phyloP scores from a whole-genome alignment of 2,797 vertebrate species.

The Xenopus petersii region DNA sequence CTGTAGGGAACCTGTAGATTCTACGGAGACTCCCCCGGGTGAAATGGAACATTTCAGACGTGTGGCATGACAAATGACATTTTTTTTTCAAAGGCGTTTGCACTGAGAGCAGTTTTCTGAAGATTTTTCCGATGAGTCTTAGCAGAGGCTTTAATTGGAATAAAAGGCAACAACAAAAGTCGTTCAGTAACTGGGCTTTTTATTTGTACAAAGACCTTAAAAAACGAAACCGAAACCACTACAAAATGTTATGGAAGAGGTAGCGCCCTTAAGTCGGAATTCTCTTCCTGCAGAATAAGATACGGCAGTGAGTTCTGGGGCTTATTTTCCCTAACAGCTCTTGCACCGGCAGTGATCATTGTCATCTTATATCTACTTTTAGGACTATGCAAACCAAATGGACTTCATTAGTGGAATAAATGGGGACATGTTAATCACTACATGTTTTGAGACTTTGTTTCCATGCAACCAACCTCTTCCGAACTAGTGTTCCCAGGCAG shows the following conservation, averaged over 20 bases:
- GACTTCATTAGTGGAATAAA: no score
- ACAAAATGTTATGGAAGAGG: slow-evolving; percentile 8
- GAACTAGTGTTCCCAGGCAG: no score
- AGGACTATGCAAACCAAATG: no score
- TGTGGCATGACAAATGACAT: neutral
- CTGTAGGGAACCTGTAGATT: no score
- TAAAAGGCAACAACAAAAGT: neutral
- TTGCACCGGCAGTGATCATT: no score
- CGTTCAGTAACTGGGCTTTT: neutral
- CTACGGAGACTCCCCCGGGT: neutral
- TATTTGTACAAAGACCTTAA: slow-evolving; percentile 8
- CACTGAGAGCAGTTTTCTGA: neutral
- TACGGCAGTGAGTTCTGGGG: neutral
- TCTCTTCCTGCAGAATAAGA: neutral
- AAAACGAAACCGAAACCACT: neutral
- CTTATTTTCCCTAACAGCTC: no score
- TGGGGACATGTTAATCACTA: no score
- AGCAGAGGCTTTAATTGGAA: neutral
- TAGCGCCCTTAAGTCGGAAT: neutral
- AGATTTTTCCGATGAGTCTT: neutral
- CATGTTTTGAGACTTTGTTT: no score
- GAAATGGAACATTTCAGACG: neutral
- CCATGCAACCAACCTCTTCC: no score
- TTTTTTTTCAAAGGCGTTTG: neutral
- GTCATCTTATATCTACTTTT: no score